Percentiles rank a stretch among this genome's conserved stretches.
Conservation (phyloP, 2,113 vertebrate species). For the Paedocypris sp. region DNA sequence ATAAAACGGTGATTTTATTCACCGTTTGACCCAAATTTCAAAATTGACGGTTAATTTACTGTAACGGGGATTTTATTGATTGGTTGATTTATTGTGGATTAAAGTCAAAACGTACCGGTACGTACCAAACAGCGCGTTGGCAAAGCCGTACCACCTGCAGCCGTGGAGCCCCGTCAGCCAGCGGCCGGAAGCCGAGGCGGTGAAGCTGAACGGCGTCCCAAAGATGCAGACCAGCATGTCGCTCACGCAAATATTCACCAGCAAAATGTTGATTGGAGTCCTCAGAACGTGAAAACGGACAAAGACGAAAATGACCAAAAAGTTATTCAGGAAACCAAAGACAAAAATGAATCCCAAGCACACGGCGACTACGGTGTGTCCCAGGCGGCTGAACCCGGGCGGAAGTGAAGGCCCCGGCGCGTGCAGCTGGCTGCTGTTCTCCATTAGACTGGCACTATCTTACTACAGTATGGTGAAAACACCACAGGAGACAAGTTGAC, state of each 20-base stretch:
- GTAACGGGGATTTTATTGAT: too few relatives aligned
- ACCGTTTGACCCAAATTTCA: too few relatives aligned
- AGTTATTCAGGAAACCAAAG: constrained; percentile 35
- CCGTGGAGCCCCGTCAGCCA: constrained; percentile 38
- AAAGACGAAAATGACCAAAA: constrained; percentile 31
- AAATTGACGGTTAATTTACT: too few relatives aligned
- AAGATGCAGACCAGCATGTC: constrained; percentile 42
- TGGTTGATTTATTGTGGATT: too few relatives aligned
- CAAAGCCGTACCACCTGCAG: constrained; percentile 45
- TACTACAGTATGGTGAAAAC: not conserved
- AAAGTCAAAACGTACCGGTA: too few relatives aligned
- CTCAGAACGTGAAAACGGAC: constrained; percentile 19
- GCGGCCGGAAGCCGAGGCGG: constrained; percentile 33
- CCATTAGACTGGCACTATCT: too few relatives aligned
- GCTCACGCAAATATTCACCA: constrained; percentile 42
- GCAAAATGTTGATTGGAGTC: constrained; percentile 38
- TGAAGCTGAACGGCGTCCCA: constrained; percentile 42
- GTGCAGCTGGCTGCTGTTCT: not conserved
- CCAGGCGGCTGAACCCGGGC: constrained; percentile 27
- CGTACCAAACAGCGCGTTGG: constrained; percentile 42
- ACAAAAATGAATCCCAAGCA: constrained; percentile 32
- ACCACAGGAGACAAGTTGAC: too few relatives aligned
- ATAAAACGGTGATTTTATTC: too few relatives aligned
- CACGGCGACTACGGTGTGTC: constrained; percentile 32
- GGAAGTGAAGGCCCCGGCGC: constrained; percentile 2